Percentiles rank a stretch among this genome's conserved stretches.
Conservation (phyloP, 1,140 invertebrate species). For the Aphidius gifuensis region DNA sequence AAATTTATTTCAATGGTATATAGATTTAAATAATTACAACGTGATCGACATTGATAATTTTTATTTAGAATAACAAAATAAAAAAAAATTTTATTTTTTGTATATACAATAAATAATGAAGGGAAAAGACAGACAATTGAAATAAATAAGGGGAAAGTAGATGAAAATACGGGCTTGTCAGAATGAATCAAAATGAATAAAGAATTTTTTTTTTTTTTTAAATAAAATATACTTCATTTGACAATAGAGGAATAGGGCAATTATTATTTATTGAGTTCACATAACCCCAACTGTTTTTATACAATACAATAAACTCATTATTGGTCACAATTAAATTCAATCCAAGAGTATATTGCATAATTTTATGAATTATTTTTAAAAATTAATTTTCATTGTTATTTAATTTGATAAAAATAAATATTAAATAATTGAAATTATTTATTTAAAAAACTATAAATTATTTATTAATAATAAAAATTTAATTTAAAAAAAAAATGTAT, state of each 20-base stretch:
- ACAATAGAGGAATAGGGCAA: slow-evolving; percentile 21
- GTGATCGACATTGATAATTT: slow-evolving; percentile 4
- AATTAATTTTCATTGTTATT: neutral
- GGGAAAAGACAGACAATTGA: slow-evolving; percentile 1
- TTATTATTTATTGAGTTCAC: slow-evolving; percentile 10
- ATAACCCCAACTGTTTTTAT: slow-evolving; percentile 9
- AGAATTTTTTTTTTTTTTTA: neutral
- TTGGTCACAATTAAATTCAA: slow-evolving; percentile 19
- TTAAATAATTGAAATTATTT: neutral
- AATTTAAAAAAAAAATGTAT: neutral
- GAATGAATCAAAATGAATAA: slow-evolving; percentile 9
- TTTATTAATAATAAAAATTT: neutral
- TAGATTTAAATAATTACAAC: slow-evolving; percentile 7
- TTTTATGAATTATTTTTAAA: slow-evolving; percentile 4
- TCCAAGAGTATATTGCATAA: neutral
- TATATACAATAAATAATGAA: slow-evolving; percentile 3
- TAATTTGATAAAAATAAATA: neutral
- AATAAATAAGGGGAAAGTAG: slow-evolving; percentile 9
- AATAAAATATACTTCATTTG: slow-evolving; percentile 17
- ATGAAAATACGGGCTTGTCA: slow-evolving; percentile 16
- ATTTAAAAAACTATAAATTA: neutral
- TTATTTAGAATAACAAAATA: neutral
- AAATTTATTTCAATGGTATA: neutral
- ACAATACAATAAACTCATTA: slow-evolving; percentile 19
- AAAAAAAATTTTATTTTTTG: neutral